Conservation (phyloP, 2,888 invertebrate species). For the Lithophane ornitopus region DNA sequence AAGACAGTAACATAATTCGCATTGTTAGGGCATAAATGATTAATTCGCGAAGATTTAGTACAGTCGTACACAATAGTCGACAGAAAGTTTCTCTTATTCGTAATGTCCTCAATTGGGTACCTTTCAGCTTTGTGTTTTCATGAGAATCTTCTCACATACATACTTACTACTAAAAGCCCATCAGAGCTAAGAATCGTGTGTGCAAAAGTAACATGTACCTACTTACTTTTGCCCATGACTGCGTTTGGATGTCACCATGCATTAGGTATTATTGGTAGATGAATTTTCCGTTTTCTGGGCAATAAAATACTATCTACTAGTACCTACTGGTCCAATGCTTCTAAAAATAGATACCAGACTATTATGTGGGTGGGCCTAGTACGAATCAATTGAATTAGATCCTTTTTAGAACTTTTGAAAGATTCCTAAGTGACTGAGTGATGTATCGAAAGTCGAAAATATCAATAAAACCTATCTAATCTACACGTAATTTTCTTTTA, state of each 20-base stretch:
- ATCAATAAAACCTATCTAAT: not conserved
- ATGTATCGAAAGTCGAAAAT: not conserved
- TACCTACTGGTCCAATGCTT: not conserved
- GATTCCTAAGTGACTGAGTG: not conserved
- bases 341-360: not conserved
- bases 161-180: not conserved
- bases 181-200: not conserved
- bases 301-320: not conserved
- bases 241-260: not conserved
- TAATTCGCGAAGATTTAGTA: constrained; percentile 20
- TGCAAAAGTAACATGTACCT: not conserved
- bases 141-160: no score
- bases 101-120: not conserved
- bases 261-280: not conserved
- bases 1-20: no score
- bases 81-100: constrained; percentile 15
- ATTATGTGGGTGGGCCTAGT: not conserved
- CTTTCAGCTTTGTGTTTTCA: constrained; percentile 23
- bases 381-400: not conserved
- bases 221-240: not conserved
- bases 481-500: not conserved
- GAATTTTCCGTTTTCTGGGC: not conserved
- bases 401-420: not conserved
- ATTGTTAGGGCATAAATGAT: constrained; percentile 1
- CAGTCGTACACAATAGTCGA: not conserved